These are phyloP conservation scores for Calephelis nemesis DNA, from an alignment of 1,140 invertebrate genomes.

Conservation along the genomic window DNA sequence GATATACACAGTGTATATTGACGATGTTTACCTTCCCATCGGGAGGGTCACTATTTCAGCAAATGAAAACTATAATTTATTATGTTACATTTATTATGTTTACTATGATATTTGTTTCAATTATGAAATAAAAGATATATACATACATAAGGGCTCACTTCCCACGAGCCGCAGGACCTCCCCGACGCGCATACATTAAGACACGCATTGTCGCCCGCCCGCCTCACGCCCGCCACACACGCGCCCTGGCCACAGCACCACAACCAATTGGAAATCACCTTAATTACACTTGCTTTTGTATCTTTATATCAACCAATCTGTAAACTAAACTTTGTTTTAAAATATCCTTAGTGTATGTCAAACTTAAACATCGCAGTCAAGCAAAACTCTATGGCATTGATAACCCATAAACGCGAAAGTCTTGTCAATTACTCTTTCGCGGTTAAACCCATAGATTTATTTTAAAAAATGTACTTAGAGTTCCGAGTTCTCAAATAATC, in stretches of 20 bases:
- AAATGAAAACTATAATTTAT: too few species aligned
- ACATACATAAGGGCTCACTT: slow-evolving; percentile 54
- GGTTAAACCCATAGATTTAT: too few species aligned
- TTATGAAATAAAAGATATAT: slow-evolving; percentile 49
- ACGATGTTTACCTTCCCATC: too few species aligned
- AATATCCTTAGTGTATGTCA: background rate
- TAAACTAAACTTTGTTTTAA: slow-evolving; percentile 17
- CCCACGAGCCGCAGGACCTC: slow-evolving; percentile 63
- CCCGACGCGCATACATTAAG: slow-evolving; percentile 70
- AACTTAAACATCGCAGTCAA: background rate
- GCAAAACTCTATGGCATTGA: too few species aligned
- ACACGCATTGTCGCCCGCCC: slow-evolving; percentile 48
- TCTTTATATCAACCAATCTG: slow-evolving; percentile 26
- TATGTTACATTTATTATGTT: too few species aligned
- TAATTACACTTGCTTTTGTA: slow-evolving; percentile 38
- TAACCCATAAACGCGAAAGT: too few species aligned
- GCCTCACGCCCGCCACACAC: slow-evolving; percentile 50
- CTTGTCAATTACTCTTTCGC: too few species aligned
- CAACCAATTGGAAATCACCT: slow-evolving; percentile 46
- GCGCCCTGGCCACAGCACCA: slow-evolving; percentile 34
- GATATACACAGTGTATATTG: too few species aligned
- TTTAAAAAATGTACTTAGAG: too few species aligned
- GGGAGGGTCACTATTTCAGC: too few species aligned
- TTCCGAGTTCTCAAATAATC: too few species aligned
- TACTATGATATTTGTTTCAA: slow-evolving; percentile 29